A percentile compares a stretch with the other conserved stretches of the same genome.
Evolutionary conservation across 2,113 vertebrate species (phyloP).

Genomic region (Xenotilapia flavipinnis): DNA sequence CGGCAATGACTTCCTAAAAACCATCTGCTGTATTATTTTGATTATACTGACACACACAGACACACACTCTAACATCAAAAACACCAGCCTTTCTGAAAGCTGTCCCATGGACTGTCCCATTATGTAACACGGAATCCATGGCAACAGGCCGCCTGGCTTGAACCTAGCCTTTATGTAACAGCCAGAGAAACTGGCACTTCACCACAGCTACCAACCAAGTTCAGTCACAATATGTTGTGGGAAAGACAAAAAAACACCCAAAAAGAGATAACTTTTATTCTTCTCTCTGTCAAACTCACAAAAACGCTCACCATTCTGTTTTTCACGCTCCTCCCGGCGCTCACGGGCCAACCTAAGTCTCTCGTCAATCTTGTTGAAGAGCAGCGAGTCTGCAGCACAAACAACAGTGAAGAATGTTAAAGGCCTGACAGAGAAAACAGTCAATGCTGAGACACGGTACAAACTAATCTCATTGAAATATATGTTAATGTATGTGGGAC

Average conservation of each 20-base stretch:
- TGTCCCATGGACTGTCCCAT: conserved; percentile 16
- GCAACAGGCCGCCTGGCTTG: conserved; percentile 42
- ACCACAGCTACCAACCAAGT: conserved; percentile 39
- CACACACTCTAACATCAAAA: not conserved
- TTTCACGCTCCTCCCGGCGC: conserved; percentile 85
- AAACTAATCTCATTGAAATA: not conserved
- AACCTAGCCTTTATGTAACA: conserved; percentile 58
- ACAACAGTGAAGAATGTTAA: not conserved
- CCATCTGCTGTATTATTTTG: not conserved
- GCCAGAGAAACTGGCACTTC: conserved; percentile 18
- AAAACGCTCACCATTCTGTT: conserved; percentile 79
- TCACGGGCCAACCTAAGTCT: conserved; percentile 87
- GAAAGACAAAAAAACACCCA: not conserved
- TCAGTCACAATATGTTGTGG: conserved; percentile 14
- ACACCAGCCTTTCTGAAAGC: conserved; percentile 7
- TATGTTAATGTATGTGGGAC: not conserved
- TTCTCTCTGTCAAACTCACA: not conserved
- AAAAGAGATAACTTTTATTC: not conserved
- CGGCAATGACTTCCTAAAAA: not conserved
- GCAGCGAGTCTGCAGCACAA: conserved; percentile 74
- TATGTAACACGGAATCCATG: conserved; percentile 52
- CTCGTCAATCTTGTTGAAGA: conserved; percentile 88
- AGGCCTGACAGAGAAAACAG: not conserved
- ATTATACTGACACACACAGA: not conserved
- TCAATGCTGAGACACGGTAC: not conserved